These are phyloP conservation scores for Pelodiscus sinensis DNA, from an alignment of 2,113 vertebrate genomes.

Conservation along the genomic window DNA sequence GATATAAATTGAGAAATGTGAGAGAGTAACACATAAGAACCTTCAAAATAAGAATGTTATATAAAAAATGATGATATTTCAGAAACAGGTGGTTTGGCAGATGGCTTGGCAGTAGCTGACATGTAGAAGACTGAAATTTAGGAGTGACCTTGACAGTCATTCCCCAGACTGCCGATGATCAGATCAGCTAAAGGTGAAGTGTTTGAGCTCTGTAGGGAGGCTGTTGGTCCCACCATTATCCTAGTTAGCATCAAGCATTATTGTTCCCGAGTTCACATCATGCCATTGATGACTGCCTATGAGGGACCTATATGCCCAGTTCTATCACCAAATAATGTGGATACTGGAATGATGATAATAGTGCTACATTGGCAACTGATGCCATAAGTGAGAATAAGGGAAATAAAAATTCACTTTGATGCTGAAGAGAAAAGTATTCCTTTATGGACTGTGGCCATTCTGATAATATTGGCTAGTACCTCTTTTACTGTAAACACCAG, in stretches of 20 bases:
- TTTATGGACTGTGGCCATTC: background rate
- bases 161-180: background rate
- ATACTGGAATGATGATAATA: background rate
- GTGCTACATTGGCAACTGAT: background rate
- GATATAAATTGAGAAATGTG: slow-evolving; percentile 7
- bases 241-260: background rate
- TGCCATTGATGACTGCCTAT: background rate
- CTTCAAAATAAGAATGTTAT: slow-evolving; percentile 2
- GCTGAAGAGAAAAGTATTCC: background rate
- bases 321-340: background rate
- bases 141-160: background rate
- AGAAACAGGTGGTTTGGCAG: slow-evolving; percentile 54
- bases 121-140: slow-evolving; percentile 19
- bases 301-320: background rate
- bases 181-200: background rate
- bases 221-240: background rate
- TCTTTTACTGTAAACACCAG: background rate
- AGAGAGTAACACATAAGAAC: background rate
- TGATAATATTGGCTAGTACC: background rate
- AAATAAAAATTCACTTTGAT: background rate
- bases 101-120: slow-evolving; percentile 51
- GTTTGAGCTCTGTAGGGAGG: slow-evolving; percentile 3
- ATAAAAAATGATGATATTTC: slow-evolving; percentile 6
- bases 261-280: background rate
- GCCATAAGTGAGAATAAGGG: background rate